These are phyloP conservation scores for Eupelmus urozonus DNA, from an alignment of 2,888 invertebrate species.

Conservation along the genomic window DNA sequence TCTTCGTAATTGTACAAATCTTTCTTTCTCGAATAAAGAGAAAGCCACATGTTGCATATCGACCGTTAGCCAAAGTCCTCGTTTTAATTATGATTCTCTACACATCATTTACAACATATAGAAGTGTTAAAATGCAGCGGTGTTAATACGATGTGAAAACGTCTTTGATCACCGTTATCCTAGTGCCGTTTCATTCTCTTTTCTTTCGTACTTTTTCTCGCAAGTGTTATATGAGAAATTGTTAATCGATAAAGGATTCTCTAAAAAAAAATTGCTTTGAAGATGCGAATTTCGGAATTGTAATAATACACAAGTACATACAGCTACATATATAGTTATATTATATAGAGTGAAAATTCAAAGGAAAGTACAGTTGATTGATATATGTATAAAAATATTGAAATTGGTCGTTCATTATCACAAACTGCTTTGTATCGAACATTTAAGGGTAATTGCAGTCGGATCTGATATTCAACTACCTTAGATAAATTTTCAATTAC, in stretches of 20 bases:
- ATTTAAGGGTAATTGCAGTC: no score
- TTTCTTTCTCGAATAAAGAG: constrained; percentile 20
- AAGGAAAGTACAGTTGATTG: no score
- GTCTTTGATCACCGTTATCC: constrained; percentile 35
- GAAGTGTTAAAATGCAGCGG: constrained; percentile 35
- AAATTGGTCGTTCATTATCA: neutral
- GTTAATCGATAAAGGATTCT: neutral
- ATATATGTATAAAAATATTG: no score
- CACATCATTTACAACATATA: constrained; percentile 27
- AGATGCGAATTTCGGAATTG: constrained; percentile 18
- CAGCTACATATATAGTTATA: no score
- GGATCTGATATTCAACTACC: no score
- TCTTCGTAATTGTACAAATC: constrained; percentile 43
- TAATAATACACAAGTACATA: no score
- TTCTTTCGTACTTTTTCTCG: constrained; percentile 12
- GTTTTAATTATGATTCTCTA: constrained; percentile 21
- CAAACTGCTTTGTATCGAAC: neutral
- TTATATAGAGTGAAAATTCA: no score
- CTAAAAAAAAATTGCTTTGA: constrained; percentile 24
- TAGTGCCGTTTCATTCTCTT: constrained; percentile 40
- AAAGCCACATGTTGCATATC: neutral
- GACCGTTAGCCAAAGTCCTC: constrained; percentile 16
- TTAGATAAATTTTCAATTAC: no score
- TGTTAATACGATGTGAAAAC: constrained; percentile 26
- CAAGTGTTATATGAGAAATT: neutral